These are phyloP conservation scores for Phaonia tiefii DNA, from an alignment of 2,888 invertebrate genomes.

Conservation along the genomic window DNA sequence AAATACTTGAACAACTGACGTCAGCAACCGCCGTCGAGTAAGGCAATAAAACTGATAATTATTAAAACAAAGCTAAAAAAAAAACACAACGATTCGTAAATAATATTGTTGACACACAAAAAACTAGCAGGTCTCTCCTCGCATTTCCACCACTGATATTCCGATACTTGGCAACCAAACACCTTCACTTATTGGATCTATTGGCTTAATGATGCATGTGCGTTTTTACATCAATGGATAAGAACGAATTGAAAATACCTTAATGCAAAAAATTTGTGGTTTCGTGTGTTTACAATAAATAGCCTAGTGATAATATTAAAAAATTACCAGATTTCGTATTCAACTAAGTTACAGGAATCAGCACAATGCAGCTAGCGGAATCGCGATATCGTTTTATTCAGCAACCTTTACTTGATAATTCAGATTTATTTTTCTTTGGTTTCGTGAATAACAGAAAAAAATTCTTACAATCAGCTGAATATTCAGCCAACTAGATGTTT, in stretches of 20 bases:
- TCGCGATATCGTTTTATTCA: too few relatives aligned
- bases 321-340: too few relatives aligned
- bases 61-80: conserved; percentile 7
- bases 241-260: not conserved
- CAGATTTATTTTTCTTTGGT: too few relatives aligned
- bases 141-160: not conserved
- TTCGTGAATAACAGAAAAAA: too few relatives aligned
- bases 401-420: too few relatives aligned
- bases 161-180: not conserved
- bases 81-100: conserved; percentile 14
- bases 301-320: too few relatives aligned
- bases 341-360: too few relatives aligned
- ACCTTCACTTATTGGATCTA: not conserved
- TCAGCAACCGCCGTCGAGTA: conserved; percentile 27
- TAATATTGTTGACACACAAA: conserved; percentile 5
- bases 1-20: conserved; percentile 39
- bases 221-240: too few relatives aligned
- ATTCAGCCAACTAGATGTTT: too few relatives aligned
- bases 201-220: too few relatives aligned
- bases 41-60: conserved; percentile 36
- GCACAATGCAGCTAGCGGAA: conserved; percentile 27
- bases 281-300: too few relatives aligned
- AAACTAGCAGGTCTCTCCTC: not conserved
- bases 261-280: not conserved
- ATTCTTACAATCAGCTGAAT: too few relatives aligned